Evolutionary conservation across 2,797 vertebrate species (phyloP), one percentile per base, ranked within the genome.

Genomic region (Chaetophractus vellerosus): DNA sequence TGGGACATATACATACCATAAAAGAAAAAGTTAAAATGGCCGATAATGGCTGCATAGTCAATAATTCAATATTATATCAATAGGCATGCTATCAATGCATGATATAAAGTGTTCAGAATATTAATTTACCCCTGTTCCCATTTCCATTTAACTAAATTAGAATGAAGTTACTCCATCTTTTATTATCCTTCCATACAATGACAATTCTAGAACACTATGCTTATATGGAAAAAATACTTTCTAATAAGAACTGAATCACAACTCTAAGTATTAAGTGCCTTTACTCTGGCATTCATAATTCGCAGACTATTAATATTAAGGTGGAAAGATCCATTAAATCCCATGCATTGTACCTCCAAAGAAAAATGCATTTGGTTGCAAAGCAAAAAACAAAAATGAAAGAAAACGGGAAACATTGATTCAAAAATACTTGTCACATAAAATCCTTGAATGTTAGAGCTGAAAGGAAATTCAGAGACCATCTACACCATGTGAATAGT

Each of bases 161-260:
- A 94, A 88, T 93, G 68, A 64, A 38, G 87, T 16, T 63, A 90
- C 33, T 31, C 6, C 33, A 24, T 64, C 38, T 85, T 59, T 50
- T 72, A 61, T 33, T 41, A 57, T 33, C 50, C n/a, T 79, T 64
- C 24, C 19, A 26, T 36, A 57, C 23, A 86, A 63, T 24, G 23
- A 59, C 72, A 80, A 61, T 52, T 76, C 66, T 7, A 83, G 41
- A 83, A 85, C n/a, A 71, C 52, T 64, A 28, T 8, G 21, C 9
- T 66, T 71, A 24, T 15, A 23, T 10, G 24, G 55, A 23, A 85
- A 80, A 82, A 57, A 48, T 11, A 50, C 11, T 80, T 85, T 83
- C 74, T 92, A 95, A 59, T 68, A 86, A 83, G 52, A 93, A 83
- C 80, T 86, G 66, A 95, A 83, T 83, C 71, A 79, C 3, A 31